Percentiles rank a stretch among this genome's conserved stretches.
Evolutionary conservation across 2,113 vertebrate genomes (phyloP).

Genomic region (Chlamydotis undulata): DNA sequence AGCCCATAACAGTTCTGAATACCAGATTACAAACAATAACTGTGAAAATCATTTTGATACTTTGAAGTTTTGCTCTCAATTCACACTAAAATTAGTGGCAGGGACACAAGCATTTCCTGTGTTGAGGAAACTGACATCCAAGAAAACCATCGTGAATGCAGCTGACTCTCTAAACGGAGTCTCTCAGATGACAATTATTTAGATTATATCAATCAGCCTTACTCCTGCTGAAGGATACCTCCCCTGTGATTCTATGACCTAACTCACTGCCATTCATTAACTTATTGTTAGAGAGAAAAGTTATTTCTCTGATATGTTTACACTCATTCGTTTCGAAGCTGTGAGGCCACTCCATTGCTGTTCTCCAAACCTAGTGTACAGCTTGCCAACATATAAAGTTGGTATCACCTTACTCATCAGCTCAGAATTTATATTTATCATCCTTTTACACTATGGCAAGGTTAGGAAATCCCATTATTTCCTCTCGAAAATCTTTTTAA

Average conservation of each 20-base stretch:
- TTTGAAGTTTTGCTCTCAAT: not conserved
- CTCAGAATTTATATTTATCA: not conserved
- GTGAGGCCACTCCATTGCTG: not conserved
- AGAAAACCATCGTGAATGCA: not conserved
- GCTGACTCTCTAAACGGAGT: not conserved
- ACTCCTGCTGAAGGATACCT: not conserved
- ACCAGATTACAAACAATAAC: not conserved
- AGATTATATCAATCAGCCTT: not conserved
- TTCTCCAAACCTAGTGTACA: not conserved
- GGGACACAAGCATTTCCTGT: not conserved
- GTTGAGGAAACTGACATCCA: not conserved
- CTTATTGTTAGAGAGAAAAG: not conserved
- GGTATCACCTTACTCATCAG: not conserved
- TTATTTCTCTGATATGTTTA: not conserved
- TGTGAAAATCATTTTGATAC: not conserved
- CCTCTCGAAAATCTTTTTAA: conserved; percentile 27
- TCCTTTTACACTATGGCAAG: not conserved
- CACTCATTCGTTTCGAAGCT: not conserved
- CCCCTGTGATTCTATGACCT: not conserved
- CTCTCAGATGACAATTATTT: not conserved
- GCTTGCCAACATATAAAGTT: not conserved
- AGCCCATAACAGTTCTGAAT: not conserved
- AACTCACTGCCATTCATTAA: not conserved
- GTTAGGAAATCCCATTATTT: conserved; percentile 39
- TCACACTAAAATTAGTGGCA: not conserved